These are phyloP conservation scores for Aphelenchoides bicaudatus DNA, from an alignment of 2,888 invertebrate genomes.

Conservation along the genomic window DNA sequence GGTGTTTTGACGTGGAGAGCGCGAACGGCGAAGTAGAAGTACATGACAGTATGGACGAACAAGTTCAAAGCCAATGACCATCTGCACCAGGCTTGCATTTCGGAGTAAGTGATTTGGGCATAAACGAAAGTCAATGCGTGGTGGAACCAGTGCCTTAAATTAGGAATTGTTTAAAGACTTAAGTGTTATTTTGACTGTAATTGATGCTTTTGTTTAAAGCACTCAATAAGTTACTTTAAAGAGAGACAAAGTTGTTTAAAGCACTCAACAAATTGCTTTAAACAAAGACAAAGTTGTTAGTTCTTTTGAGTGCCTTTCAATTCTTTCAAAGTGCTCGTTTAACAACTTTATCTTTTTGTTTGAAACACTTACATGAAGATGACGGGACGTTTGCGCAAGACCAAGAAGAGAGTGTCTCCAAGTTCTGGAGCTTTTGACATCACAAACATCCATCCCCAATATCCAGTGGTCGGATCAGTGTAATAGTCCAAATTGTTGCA, in stretches of 20 bases:
- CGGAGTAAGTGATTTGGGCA: conserved; percentile 52
- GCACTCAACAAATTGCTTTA: too few relatives aligned
- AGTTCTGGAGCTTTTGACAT: conserved; percentile 92
- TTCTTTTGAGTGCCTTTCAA: too few relatives aligned
- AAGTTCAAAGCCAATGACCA: conserved; percentile 57
- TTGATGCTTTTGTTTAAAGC: too few relatives aligned
- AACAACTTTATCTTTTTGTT: too few relatives aligned
- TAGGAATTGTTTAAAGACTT: too few relatives aligned
- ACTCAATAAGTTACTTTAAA: conserved; percentile 36
- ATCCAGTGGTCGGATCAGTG: conserved; percentile 69
- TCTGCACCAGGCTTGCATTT: conserved; percentile 57
- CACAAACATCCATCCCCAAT: conserved; percentile 97
- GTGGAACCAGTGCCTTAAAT: too few relatives aligned
- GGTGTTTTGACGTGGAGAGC: conserved; percentile 51
- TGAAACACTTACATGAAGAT: conserved; percentile 62
- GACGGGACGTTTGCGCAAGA: conserved; percentile 59
- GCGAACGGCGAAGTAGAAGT: conserved; percentile 57
- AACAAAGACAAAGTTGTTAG: too few relatives aligned
- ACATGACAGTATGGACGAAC: conserved; percentile 58
- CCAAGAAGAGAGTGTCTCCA: conserved; percentile 63
- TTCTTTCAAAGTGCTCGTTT: too few relatives aligned
- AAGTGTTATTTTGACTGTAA: too few relatives aligned
- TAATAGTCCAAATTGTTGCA: conserved; percentile 55
- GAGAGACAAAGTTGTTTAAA: too few relatives aligned
- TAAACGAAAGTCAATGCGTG: conserved; percentile 61